Conservation (phyloP, 1,140 invertebrate species). For the Lepidostoma basale region DNA sequence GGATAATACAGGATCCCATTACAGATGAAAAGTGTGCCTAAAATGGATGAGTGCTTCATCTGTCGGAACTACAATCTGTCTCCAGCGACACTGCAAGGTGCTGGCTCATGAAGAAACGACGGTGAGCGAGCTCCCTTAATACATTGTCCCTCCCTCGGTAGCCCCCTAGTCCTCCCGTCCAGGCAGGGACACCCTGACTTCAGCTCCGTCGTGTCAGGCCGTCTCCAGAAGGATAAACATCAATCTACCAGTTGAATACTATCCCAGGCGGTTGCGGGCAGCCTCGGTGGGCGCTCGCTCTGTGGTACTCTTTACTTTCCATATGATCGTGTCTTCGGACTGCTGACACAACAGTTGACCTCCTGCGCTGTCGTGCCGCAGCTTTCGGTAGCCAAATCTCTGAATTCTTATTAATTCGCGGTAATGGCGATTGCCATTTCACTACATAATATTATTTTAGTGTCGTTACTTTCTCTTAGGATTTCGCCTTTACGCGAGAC, state of each 20-base stretch:
- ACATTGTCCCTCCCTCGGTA: conserved; percentile 33
- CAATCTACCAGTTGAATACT: conserved; percentile 36
- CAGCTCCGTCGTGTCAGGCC: not conserved
- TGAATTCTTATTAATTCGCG: conserved; percentile 33
- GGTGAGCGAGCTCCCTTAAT: conserved; percentile 33
- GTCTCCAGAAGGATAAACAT: conserved; percentile 7
- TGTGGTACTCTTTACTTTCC: not conserved
- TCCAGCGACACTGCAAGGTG: conserved; percentile 30
- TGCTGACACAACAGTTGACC: not conserved
- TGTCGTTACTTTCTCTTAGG: conserved; percentile 39
- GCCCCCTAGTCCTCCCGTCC: not conserved
- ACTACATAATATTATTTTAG: conserved; percentile 33
- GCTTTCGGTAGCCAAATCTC: conserved; percentile 8
- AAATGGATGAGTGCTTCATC: conserved; percentile 36
- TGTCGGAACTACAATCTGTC: conserved; percentile 27
- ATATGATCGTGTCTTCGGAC: conserved; percentile 3
- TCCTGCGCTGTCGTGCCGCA: not conserved
- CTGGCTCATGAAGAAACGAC: conserved; percentile 46
- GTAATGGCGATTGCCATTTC: conserved; percentile 39
- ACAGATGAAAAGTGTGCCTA: conserved; percentile 33
- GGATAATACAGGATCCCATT: conserved; percentile 28
- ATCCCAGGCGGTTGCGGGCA: not conserved
- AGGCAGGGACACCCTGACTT: not conserved
- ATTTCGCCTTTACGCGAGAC: conserved; percentile 35
- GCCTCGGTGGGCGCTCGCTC: not conserved